phyloP scores from a whole-genome alignment of 2,113 vertebrate genomes.

The Rhea americana region DNA sequence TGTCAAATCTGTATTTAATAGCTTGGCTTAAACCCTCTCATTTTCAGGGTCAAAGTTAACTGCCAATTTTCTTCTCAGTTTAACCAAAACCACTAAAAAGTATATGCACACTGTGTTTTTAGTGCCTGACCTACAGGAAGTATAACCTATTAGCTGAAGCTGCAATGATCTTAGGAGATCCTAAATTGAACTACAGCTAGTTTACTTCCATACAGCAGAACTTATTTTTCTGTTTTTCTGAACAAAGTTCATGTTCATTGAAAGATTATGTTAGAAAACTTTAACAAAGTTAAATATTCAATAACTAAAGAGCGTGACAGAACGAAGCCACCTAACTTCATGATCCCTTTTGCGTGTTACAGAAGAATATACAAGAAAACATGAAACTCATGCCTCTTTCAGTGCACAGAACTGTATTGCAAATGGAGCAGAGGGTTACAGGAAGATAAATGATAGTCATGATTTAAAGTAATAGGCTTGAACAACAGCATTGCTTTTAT shows the following conservation, averaged over 20 bases:
- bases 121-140: neutral
- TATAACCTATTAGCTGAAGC: neutral
- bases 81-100: neutral
- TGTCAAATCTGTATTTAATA: neutral
- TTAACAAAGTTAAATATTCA: neutral
- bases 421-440: neutral
- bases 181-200: neutral
- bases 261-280: neutral
- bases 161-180: neutral
- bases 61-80: neutral
- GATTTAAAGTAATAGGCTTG: neutral
- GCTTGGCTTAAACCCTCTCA: neutral
- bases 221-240: neutral
- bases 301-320: neutral
- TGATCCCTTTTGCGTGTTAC: neutral
- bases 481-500: neutral
- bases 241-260: neutral
- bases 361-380: neutral
- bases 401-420: neutral
- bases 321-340: neutral
- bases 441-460: neutral
- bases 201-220: neutral
- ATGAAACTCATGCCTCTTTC: neutral
- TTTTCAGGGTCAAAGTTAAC: neutral
- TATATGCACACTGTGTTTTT: neutral